Evolutionary conservation across 2,888 invertebrate species (phyloP).

Genomic region (Pyrrhia umbra): DNA sequence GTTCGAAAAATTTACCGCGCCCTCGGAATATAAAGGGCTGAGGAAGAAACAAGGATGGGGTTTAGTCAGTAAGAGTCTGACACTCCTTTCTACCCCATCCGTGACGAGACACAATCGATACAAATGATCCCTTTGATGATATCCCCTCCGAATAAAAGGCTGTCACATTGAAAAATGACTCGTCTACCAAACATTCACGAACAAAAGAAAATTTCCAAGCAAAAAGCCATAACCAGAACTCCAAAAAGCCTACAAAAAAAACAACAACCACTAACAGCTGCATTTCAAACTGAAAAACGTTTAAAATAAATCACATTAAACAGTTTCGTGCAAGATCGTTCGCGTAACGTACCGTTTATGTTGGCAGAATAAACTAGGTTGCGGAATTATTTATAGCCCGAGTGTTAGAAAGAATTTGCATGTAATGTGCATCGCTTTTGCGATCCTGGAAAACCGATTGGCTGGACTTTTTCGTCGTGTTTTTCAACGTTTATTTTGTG

Average conservation of each 20-base stretch:
- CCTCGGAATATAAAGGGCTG: too few species aligned
- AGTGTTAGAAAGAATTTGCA: conserved; percentile 62
- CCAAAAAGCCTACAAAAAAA: conserved; percentile 18
- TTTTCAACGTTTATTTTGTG: conserved; percentile 8
- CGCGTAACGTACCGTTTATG: conserved; percentile 61
- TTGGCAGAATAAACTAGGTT: conserved; percentile 61
- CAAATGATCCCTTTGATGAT: too few species aligned
- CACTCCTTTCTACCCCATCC: too few species aligned
- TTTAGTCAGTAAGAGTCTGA: too few species aligned
- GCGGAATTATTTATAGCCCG: conserved; percentile 61
- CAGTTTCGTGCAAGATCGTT: conserved; percentile 66
- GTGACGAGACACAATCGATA: too few species aligned
- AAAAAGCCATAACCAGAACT: not conserved
- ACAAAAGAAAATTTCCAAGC: not conserved
- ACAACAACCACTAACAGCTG: conserved; percentile 24
- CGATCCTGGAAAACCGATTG: conserved; percentile 45
- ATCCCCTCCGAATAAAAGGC: too few species aligned
- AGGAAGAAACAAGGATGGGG: too few species aligned
- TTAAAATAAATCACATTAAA: conserved; percentile 64
- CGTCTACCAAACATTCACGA: not conserved
- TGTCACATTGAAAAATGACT: not conserved
- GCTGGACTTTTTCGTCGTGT: conserved; percentile 4
- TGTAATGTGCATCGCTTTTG: conserved; percentile 59
- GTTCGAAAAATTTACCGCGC: too few species aligned
- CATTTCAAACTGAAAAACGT: conserved; percentile 54